A percentile compares a stretch with the other conserved stretches of the same genome.
Evolutionary conservation across 2,888 invertebrate genomes (phyloP).

Genomic region (Erebia ligea): DNA sequence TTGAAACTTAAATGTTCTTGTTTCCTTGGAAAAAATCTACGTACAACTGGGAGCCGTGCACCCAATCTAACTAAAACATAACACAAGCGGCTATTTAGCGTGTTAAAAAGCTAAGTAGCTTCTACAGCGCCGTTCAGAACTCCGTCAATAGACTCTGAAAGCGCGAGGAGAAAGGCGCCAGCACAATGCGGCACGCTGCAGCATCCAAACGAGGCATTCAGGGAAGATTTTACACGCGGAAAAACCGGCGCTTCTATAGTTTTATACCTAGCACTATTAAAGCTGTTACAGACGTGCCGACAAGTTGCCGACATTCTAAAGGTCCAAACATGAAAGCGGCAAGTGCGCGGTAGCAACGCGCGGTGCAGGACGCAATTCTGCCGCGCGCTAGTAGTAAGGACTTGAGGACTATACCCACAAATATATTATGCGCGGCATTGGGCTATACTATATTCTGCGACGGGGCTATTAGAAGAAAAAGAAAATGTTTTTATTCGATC

Average conservation of each 20-base stretch:
- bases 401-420: no score
- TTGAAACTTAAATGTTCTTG: no score
- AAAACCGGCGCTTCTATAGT: constrained; percentile 17
- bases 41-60: not conserved
- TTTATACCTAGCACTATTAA: not conserved
- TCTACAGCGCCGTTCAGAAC: constrained; percentile 11
- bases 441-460: no score
- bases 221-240: constrained; percentile 20
- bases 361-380: not conserved
- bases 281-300: not conserved
- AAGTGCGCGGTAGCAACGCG: not conserved
- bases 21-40: no score
- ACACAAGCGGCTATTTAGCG: constrained; percentile 21
- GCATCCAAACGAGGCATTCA: constrained; percentile 20
- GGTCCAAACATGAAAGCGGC: not conserved
- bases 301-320: not conserved
- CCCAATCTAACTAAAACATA: constrained; percentile 15
- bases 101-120: constrained; percentile 25
- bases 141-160: constrained; percentile 22
- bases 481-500: no score
- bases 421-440: no score
- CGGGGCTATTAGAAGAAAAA: no score
- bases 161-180: constrained; percentile 13
- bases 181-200: constrained; percentile 20
- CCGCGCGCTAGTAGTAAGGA: no score